phyloP scores from a whole-genome alignment of 2,888 invertebrate species.

The Junonia oenone region DNA sequence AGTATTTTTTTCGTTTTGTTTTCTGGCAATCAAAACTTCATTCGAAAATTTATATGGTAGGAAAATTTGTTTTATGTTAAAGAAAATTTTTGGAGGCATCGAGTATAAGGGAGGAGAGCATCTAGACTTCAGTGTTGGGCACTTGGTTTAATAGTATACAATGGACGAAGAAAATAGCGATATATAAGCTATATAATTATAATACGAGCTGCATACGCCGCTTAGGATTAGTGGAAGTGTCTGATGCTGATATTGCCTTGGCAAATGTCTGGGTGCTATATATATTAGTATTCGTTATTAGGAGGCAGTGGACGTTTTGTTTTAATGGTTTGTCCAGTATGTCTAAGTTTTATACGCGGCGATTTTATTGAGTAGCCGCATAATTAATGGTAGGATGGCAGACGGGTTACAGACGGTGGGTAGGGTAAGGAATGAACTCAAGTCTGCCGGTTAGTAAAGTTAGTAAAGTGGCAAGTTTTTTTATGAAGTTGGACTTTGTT shows the following conservation, averaged over 20 bases:
- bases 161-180: conserved; percentile 2
- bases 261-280: conserved; percentile 26
- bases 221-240: conserved; percentile 2
- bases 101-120: conserved; percentile 5
- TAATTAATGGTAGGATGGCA: conserved; percentile 52
- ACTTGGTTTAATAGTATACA: conserved; percentile 2
- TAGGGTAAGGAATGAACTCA: conserved; percentile 5
- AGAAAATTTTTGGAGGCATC: conserved; percentile 20
- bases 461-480: conserved; percentile 54
- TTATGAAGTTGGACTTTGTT: conserved; percentile 46
- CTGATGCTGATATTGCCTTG: conserved; percentile 13
- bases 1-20: conserved; percentile 55
- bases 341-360: conserved; percentile 68
- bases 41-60: conserved; percentile 32
- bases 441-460: conserved; percentile 37
- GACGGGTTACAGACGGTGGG: conserved; percentile 26
- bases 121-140: conserved; percentile 22
- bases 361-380: conserved; percentile 75
- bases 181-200: neutral
- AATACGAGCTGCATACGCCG: neutral
- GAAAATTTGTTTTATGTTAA: conserved; percentile 33
- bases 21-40: conserved; percentile 48
- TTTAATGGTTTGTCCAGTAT: conserved; percentile 62
- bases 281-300: conserved; percentile 34
- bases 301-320: conserved; percentile 50